phyloP scores from a whole-genome alignment of 2,888 invertebrate genomes.

The Rhagophthalmus giganteus region DNA sequence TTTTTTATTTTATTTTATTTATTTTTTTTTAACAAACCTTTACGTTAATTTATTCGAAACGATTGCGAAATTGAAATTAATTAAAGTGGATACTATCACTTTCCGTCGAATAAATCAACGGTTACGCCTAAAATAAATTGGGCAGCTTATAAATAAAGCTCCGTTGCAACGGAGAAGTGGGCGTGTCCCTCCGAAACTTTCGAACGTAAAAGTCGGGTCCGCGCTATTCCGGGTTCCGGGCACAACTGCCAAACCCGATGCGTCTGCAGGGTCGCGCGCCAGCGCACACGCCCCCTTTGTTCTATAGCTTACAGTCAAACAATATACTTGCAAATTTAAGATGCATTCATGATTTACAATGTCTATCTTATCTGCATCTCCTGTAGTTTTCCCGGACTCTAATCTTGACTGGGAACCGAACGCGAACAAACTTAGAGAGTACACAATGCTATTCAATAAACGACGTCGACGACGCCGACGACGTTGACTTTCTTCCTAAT shows the following conservation, averaged over 20 bases:
- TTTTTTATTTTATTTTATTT: neutral
- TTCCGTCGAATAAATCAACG: neutral
- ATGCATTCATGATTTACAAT: slow-evolving; percentile 30
- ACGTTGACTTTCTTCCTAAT: no score
- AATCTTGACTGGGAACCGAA: no score
- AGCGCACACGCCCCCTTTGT: slow-evolving; percentile 31
- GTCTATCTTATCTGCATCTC: slow-evolving; percentile 24
- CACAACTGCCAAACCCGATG: slow-evolving; percentile 30
- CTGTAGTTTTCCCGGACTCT: slow-evolving; percentile 8
- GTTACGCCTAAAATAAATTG: slow-evolving; percentile 7
- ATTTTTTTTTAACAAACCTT: neutral
- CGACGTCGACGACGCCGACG: no score
- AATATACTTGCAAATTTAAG: slow-evolving; percentile 31
- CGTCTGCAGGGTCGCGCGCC: slow-evolving; percentile 31
- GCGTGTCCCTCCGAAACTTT: slow-evolving; percentile 22
- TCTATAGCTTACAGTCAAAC: slow-evolving; percentile 29
- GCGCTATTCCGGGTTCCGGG: slow-evolving; percentile 31
- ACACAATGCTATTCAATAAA: no score
- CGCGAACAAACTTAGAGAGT: no score
- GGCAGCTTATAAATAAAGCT: slow-evolving; percentile 19
- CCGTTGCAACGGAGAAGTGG: slow-evolving; percentile 24
- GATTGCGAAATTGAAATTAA: no score
- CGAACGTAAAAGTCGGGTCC: slow-evolving; percentile 24
- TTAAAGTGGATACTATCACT: no score
- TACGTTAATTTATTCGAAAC: neutral